phyloP scores from a whole-genome alignment of 1,140 invertebrate genomes.

The Carposina sasakii region DNA sequence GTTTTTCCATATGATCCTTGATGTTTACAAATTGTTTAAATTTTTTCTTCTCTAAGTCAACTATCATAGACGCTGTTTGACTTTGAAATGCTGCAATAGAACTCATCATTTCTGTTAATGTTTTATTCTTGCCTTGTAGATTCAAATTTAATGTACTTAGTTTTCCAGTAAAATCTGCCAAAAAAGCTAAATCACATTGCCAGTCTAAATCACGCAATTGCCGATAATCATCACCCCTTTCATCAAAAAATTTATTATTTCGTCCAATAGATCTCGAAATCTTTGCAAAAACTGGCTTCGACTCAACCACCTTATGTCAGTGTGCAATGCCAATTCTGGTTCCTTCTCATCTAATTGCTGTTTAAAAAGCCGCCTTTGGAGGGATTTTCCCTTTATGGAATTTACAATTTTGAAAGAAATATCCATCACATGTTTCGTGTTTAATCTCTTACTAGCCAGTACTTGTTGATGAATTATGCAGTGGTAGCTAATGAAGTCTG shows the following conservation, averaged over 20 bases:
- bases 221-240: constrained; percentile 26
- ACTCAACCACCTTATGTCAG: constrained; percentile 34
- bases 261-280: constrained; percentile 32
- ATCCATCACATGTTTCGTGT: constrained; percentile 46
- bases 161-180: constrained; percentile 25
- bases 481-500: constrained; percentile 40
- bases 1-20: constrained; percentile 27
- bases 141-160: constrained; percentile 25
- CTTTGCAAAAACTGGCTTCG: constrained; percentile 36
- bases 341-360: constrained; percentile 29
- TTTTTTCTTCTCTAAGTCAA: constrained; percentile 24
- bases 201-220: constrained; percentile 31
- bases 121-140: constrained; percentile 31
- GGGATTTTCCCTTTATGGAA: constrained; percentile 43
- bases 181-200: constrained; percentile 26
- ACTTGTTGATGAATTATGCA: constrained; percentile 44
- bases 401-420: constrained; percentile 44
- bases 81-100: constrained; percentile 25
- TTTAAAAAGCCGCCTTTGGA: constrained; percentile 32
- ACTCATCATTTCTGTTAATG: constrained; percentile 24
- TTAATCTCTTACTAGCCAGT: constrained; percentile 36
- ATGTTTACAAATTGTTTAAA: constrained; percentile 26
- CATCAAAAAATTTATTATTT: constrained; percentile 37
- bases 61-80: constrained; percentile 20
- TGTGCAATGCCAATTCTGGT: constrained; percentile 29